These are phyloP conservation scores for Semibalanus balanoides DNA, from an alignment of 1,140 invertebrate genomes.

Conservation along the genomic window DNA sequence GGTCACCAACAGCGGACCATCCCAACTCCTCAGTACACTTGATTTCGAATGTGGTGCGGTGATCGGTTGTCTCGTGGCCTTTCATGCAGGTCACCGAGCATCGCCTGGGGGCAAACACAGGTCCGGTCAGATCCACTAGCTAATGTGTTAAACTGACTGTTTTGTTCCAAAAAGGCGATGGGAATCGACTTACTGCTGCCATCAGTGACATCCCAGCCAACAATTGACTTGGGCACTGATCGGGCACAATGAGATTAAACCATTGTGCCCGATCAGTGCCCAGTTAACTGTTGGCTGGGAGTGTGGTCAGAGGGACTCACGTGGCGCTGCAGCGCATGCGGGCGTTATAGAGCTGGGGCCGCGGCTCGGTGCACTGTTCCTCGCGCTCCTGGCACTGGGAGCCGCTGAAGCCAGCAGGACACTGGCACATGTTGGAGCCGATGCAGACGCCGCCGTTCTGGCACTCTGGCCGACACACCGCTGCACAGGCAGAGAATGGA, in stretches of 20 bases:
- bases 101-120: neutral
- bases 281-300: too few relatives aligned
- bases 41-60: neutral
- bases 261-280: too few relatives aligned
- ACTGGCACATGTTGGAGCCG: neutral
- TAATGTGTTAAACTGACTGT: too few relatives aligned
- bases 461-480: neutral
- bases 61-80: neutral
- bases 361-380: neutral
- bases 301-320: too few relatives aligned
- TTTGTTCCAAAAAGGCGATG: too few relatives aligned
- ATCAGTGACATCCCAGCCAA: too few relatives aligned
- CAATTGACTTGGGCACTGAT: too few relatives aligned
- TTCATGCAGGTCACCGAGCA: neutral
- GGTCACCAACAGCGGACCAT: neutral
- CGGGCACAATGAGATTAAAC: too few relatives aligned
- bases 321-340: neutral
- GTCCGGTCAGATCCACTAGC: too few relatives aligned
- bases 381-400: neutral
- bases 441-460: slow-evolving; percentile 5
- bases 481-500: too few relatives aligned
- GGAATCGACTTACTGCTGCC: too few relatives aligned
- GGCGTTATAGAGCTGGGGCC: neutral
- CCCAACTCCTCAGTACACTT: neutral
- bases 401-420: neutral